Evolutionary conservation across 2,797 vertebrate species (phyloP), one percentile per base, ranked within the genome.

Genomic region (Eidolon dupreanum): DNA sequence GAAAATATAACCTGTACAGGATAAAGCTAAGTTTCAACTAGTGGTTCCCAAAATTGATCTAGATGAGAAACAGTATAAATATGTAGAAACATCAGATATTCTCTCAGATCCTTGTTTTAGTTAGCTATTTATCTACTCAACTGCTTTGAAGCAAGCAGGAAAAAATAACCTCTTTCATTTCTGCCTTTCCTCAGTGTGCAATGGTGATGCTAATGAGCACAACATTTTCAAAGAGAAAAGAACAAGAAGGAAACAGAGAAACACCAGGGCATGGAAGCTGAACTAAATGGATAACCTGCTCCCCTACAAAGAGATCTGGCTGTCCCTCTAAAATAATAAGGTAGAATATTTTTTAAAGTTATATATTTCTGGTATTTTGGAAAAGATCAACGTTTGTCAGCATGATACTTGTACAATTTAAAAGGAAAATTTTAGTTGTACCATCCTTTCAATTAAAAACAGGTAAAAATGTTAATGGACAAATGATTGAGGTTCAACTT

Each of bases 391-490:
- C 66, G 88, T 88, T 92, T 46, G 78, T 91, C 93, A 77, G 93
- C 78, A 28, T 49, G 97, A 92, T 13, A 33, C 73, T 43, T 73
- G 26, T 10, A 75, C n/a, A 13, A 5, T 81, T 63, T 57, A 49
- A 89, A 71, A 89, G 55, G 71, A 79, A 93, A 89, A 65, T 3
- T 41, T 12, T 53, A 28, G 75, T 22, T 61, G 53, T 26, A 36
- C n/a, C 38, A 26, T 81, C 59, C 89, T 96, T 96, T 96, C 94
- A 87, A 79, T 91, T 94, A 93, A 83, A 88, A 95, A 31, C 55
- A 81, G 33, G 57, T n/a, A 88, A 79, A 57, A 89, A 94, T 83
- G 71, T 33, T 90, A 96, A 94, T 81, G 36, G 36, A 55, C 57
- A 75, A 57, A 55, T 19, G 24, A 66, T 51, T 31, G 9, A 53